phyloP scores from a whole-genome alignment of 2,888 invertebrate genomes.

The Calephelis perditalis region DNA sequence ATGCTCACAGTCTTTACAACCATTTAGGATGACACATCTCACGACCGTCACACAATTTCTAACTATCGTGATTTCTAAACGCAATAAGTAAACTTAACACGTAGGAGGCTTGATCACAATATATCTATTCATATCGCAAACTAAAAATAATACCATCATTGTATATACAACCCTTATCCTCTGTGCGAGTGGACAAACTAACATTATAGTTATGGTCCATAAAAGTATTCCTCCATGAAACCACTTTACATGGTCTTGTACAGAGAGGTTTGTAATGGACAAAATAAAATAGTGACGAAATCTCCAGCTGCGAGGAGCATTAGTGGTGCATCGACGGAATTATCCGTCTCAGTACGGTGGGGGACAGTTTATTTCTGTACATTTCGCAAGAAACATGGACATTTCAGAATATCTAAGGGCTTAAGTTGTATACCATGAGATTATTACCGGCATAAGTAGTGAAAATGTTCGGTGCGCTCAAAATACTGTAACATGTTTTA shows the following conservation, averaged over 20 bases:
- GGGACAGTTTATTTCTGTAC: constrained; percentile 62
- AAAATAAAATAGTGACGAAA: constrained; percentile 52
- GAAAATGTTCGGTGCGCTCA: neutral
- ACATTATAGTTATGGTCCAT: too few relatives aligned
- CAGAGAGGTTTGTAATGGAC: constrained; percentile 37
- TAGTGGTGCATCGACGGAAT: constrained; percentile 65
- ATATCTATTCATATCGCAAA: too few relatives aligned
- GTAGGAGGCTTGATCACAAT: too few relatives aligned
- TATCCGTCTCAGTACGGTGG: constrained; percentile 52
- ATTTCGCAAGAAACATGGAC: constrained; percentile 65
- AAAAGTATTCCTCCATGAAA: neutral
- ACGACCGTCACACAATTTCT: too few relatives aligned
- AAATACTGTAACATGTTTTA: neutral
- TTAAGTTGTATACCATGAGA: constrained; percentile 4
- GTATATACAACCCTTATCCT: too few relatives aligned
- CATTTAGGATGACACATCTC: too few relatives aligned
- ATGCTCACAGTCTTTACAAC: too few relatives aligned
- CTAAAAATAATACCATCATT: too few relatives aligned
- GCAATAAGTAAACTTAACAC: too few relatives aligned
- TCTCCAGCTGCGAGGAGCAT: constrained; percentile 68
- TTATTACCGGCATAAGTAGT: neutral
- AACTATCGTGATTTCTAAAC: too few relatives aligned
- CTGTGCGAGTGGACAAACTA: too few relatives aligned
- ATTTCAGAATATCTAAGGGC: constrained; percentile 23
- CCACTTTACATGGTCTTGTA: constrained; percentile 18